Conservation (phyloP, 2,888 invertebrate species). For the Andrena trimmerana region DNA sequence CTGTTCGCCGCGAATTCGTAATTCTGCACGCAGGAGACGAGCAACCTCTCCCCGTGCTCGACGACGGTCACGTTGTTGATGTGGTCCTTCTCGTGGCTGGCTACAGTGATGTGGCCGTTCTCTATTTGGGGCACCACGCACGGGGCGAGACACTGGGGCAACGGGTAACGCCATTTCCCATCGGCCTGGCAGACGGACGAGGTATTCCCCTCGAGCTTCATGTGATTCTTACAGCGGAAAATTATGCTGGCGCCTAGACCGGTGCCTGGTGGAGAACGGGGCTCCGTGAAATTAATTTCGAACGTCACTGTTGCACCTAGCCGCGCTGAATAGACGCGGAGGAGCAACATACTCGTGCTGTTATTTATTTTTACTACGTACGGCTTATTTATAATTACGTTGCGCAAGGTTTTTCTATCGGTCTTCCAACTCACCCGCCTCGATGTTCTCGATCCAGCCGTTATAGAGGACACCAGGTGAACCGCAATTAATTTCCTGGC, state of each 20-base stretch:
- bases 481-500: conserved; percentile 99
- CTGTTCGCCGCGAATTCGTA: conserved; percentile 93
- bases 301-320: not conserved
- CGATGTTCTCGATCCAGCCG: conserved; percentile 97
- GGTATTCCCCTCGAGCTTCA: conserved; percentile 94
- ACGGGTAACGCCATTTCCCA: conserved; percentile 97
- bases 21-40: conserved; percentile 93
- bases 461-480: conserved; percentile 97
- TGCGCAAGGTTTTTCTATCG: not conserved
- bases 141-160: conserved; percentile 97
- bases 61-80: conserved; percentile 86
- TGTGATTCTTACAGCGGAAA: conserved; percentile 96
- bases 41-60: conserved; percentile 90
- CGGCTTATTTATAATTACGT: conserved; percentile 40
- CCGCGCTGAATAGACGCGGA: not conserved
- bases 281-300: not conserved
- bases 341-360: not conserved
- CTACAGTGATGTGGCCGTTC: conserved; percentile 90
- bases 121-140: conserved; percentile 96
- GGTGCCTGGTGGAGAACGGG: conserved; percentile 87
- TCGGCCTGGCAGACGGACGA: conserved; percentile 97
- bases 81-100: conserved; percentile 83
- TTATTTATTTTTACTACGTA: conserved; percentile 35
- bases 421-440: conserved; percentile 85
- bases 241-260: conserved; percentile 96